These are phyloP conservation scores for Lethenteron reissneri DNA, from an alignment of 2,113 vertebrate genomes.

Conservation along the genomic window DNA sequence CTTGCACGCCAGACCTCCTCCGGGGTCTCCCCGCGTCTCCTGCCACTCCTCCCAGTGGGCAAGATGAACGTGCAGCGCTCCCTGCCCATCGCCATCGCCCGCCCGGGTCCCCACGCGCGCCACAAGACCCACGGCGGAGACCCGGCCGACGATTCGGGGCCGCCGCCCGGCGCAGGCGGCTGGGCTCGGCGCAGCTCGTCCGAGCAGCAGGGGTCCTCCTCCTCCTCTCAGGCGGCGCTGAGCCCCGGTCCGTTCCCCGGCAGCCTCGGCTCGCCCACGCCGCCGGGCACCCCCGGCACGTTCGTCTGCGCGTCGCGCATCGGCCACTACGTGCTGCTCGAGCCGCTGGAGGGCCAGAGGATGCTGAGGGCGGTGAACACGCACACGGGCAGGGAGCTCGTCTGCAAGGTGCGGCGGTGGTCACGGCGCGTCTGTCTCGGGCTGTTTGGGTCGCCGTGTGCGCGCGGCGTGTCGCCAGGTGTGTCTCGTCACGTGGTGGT, in stretches of 20 bases:
- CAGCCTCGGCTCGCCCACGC: constrained; percentile 88
- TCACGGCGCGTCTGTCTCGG: too few relatives aligned
- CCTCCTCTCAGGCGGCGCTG: background rate
- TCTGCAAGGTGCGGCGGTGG: constrained; percentile 62
- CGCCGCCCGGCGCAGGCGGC: background rate
- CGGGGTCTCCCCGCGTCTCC: too few relatives aligned
- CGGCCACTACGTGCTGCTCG: constrained; percentile 94
- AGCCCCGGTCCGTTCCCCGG: constrained; percentile 1
- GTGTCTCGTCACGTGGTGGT: too few relatives aligned
- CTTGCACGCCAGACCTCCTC: too few relatives aligned
- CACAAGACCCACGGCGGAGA: constrained; percentile 1
- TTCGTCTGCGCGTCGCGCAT: constrained; percentile 95
- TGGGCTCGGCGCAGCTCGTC: background rate
- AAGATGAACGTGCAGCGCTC: background rate
- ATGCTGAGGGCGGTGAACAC: constrained; percentile 86
- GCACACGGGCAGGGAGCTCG: constrained; percentile 87
- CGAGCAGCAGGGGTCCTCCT: background rate
- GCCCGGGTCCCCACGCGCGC: background rate
- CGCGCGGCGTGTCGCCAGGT: too few relatives aligned
- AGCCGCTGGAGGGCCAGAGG: constrained; percentile 95
- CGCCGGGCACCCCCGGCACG: constrained; percentile 93
- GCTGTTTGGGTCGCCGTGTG: too few relatives aligned
- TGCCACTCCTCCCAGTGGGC: too few relatives aligned
- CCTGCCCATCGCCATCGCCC: constrained; percentile 5
- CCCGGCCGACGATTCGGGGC: background rate